Percentiles rank a stretch among this genome's conserved stretches.
These are phyloP conservation scores for Pavo muticus DNA, from an alignment of 2,113 vertebrate species.

Conservation along the genomic window DNA sequence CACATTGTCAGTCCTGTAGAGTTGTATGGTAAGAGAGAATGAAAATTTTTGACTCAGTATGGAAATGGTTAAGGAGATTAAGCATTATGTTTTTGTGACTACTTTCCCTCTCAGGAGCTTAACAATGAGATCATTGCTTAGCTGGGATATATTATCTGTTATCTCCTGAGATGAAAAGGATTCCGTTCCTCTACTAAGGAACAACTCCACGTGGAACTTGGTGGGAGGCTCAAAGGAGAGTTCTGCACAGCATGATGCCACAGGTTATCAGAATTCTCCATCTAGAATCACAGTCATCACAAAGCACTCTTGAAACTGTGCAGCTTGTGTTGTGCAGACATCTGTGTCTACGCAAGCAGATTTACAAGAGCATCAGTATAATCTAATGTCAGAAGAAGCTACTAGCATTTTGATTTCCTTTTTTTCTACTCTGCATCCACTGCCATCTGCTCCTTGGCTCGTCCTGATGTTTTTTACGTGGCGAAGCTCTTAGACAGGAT, in stretches of 20 bases:
- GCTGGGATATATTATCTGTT: background rate
- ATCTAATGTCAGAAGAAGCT: background rate
- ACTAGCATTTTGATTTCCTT: background rate
- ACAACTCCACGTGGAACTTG: background rate
- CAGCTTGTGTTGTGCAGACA: background rate
- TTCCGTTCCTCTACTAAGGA: background rate
- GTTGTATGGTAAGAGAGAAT: background rate
- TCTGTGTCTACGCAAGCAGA: background rate
- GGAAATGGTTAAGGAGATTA: background rate
- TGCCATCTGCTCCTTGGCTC: background rate
- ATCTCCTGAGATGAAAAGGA: background rate
- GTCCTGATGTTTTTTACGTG: constrained; percentile 44
- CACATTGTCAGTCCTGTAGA: background rate
- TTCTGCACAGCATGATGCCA: background rate
- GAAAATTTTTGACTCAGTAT: background rate
- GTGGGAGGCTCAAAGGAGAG: background rate
- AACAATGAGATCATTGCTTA: background rate
- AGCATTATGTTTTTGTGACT: background rate
- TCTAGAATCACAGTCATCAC: background rate
- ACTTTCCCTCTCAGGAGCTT: background rate
- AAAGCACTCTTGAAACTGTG: background rate
- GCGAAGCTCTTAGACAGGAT: constrained; percentile 44
- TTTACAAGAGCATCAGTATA: background rate
- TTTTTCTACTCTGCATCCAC: background rate
- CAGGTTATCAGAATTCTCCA: background rate